Conservation (phyloP, 2,888 invertebrate species). For the Itoplectis maculator region DNA sequence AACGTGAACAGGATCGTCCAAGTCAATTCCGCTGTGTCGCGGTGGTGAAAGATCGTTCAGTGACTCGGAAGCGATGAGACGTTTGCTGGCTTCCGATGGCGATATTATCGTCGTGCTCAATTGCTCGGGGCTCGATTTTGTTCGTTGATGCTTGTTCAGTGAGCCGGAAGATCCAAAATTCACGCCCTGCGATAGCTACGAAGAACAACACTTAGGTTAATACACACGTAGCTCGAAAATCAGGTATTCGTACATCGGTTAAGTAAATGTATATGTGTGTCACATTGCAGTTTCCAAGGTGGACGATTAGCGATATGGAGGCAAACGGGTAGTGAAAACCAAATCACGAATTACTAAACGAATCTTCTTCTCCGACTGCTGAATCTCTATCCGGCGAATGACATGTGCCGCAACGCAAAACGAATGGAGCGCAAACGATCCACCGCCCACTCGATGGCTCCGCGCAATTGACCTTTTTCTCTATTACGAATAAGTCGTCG, state of each 20-base stretch:
- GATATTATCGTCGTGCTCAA: constrained; percentile 82
- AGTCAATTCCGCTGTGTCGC: constrained; percentile 79
- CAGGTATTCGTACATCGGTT: background rate
- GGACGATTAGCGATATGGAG: background rate
- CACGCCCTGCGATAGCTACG: constrained; percentile 81
- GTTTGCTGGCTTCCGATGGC: constrained; percentile 84
- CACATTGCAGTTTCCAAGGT: background rate
- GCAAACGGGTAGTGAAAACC: background rate
- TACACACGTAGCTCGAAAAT: background rate
- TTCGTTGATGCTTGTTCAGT: constrained; percentile 87
- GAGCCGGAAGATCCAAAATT: constrained; percentile 79
- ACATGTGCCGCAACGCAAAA: background rate
- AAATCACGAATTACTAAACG: background rate
- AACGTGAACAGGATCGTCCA: constrained; percentile 83
- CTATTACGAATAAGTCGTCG: background rate
- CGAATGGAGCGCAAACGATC: background rate
- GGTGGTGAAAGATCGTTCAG: constrained; percentile 86
- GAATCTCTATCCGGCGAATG: background rate
- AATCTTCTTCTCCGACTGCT: background rate
- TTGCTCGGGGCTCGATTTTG: constrained; percentile 89
- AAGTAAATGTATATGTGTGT: background rate
- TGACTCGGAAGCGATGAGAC: constrained; percentile 87
- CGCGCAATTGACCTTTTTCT: background rate
- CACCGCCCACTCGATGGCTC: background rate
- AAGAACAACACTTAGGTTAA: constrained; percentile 19